Percentiles rank a stretch among this genome's conserved stretches.
These are phyloP conservation scores for Phymanthus crucifer DNA, from an alignment of 92 coral and sea anemone genomes.

Conservation along the genomic window DNA sequence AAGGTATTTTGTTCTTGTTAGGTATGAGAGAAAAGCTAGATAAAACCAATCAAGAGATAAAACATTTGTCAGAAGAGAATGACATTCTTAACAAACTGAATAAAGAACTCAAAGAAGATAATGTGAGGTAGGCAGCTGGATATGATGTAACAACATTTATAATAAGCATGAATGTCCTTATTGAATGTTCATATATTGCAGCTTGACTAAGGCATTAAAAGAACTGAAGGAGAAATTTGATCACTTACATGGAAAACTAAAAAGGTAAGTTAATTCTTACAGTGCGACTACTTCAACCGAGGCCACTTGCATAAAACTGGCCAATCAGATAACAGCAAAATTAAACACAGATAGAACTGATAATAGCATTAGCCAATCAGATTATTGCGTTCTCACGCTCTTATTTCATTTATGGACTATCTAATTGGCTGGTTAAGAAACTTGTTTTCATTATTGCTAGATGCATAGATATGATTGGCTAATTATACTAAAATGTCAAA, in stretches of 20 bases:
- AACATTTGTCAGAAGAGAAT: conserved; percentile 20
- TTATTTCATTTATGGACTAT: no score
- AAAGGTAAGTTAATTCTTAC: conserved; percentile 21
- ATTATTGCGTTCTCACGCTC: no score
- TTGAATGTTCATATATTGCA: neutral
- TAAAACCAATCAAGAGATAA: conserved; percentile 15
- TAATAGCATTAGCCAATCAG: no score
- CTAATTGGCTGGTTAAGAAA: no score
- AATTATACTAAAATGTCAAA: no score
- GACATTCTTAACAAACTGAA: neutral
- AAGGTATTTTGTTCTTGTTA: neutral
- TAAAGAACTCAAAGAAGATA: conserved; percentile 36
- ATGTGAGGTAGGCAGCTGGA: conserved; percentile 30
- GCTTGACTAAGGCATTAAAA: conserved; percentile 23
- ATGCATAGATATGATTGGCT: no score
- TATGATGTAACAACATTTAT: neutral
- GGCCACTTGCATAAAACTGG: no score
- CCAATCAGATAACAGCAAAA: no score
- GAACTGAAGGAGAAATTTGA: conserved; percentile 46
- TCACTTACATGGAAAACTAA: conserved; percentile 45
- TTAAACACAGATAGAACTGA: no score
- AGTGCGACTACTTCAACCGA: no score
- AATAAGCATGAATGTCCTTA: neutral
- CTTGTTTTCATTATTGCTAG: no score
- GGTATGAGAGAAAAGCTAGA: conserved; percentile 33